These are phyloP conservation scores for Pseudomyrmex pallidus DNA, from an alignment of 1,140 invertebrate species.

Conservation along the genomic window DNA sequence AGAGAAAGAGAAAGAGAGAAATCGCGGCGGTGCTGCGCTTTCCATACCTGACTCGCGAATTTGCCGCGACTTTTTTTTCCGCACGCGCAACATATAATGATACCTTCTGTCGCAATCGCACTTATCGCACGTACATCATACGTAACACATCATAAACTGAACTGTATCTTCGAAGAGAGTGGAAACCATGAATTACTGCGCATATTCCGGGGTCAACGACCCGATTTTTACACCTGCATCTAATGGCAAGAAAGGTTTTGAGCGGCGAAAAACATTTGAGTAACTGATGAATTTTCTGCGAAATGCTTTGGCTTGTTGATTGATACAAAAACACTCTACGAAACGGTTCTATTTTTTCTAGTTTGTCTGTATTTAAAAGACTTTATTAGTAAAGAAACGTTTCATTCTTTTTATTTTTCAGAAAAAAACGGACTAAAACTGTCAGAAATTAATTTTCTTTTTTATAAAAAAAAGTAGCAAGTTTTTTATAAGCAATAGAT, in stretches of 20 bases:
- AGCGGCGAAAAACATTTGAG: slow-evolving; percentile 56
- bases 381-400: too few species aligned
- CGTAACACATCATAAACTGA: slow-evolving; percentile 33
- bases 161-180: slow-evolving; percentile 35
- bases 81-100: background rate
- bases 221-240: slow-evolving; percentile 39
- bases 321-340: too few species aligned
- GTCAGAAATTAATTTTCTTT: too few species aligned
- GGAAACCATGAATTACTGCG: slow-evolving; percentile 52
- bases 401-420: too few species aligned
- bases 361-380: too few species aligned
- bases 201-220: slow-evolving; percentile 50
- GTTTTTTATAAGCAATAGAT: too few species aligned
- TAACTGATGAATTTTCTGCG: slow-evolving; percentile 63
- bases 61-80: background rate
- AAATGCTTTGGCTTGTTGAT: background rate
- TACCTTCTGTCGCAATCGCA: slow-evolving; percentile 29
- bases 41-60: background rate
- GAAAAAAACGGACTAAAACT: too few species aligned
- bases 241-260: slow-evolving; percentile 45
- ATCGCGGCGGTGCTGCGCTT: background rate
- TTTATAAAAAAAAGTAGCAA: too few species aligned
- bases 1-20: too few species aligned
- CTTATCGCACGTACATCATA: slow-evolving; percentile 17
- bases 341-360: too few species aligned